Evolutionary conservation across 2,113 vertebrate species (phyloP), one percentile per base, ranked within the genome.

Genomic region (Xenopus borealis): DNA sequence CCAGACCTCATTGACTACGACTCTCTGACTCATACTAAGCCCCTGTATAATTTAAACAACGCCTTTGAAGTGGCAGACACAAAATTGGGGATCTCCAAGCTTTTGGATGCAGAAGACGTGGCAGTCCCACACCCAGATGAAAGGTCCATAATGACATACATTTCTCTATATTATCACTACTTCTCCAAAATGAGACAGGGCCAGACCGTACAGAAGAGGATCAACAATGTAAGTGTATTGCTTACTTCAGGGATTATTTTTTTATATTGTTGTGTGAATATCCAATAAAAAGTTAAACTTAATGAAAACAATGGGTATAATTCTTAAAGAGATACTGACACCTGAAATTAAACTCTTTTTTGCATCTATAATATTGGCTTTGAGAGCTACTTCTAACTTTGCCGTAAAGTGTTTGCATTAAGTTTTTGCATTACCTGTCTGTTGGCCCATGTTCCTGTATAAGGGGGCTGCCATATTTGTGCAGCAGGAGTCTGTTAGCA

Each of bases 131-230:
- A 89, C 44, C 94, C 95, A 0, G 96, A 97, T 2, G 94, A 97
- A 82, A 88, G 86, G 78, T 98, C 95, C 80, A 88, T 97, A 85
- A 96, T 96, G 94, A 96, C 95, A 82, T 96, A 95, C 0, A 85
- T 97, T 75, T 97, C 95, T 0, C 89, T 95, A 69, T 98, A 93
- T 85, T 96, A 96, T 80, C 94, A 96, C 82, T 92, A 90, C 81
- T 95, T 96, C 88, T 94, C 93, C 80, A 92, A 79, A 78, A 81
- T 95, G 86, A 93, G 89, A 79, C 92, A 92, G 79, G 94, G 84
- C 0, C 93, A 93, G 81, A 98, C 92, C 0, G 74, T 89, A 64
- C 92, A 94, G 83, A 96, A 93, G 79, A 90, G 93, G 55, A 85
- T 96, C 10, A 16, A 82, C 8, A 96, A 95, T 90, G 94, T 96